Conservation (phyloP, 2,888 invertebrate species). For the Tethea ocularis region DNA sequence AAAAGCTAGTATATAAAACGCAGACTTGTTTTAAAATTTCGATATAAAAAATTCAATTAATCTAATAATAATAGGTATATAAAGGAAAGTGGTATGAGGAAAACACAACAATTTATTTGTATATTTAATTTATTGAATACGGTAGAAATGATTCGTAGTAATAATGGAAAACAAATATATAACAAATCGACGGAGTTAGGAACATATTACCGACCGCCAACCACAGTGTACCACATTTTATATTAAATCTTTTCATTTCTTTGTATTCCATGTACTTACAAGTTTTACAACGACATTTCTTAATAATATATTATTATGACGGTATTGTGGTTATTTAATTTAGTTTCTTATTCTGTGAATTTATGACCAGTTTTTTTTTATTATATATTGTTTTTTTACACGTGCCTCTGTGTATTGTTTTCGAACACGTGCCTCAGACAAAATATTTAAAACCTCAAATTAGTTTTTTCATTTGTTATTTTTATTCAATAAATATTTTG, state of each 20-base stretch:
- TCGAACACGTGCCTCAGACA: no score
- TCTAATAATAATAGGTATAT: neutral
- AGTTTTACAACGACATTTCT: neutral
- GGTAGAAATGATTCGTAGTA: slow-evolving; percentile 83
- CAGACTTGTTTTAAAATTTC: no score
- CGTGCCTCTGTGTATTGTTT: no score
- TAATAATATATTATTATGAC: neutral
- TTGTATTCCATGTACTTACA: neutral
- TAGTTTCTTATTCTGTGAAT: no score
- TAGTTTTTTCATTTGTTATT: no score
- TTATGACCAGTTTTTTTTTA: no score
- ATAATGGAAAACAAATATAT: slow-evolving; percentile 79
- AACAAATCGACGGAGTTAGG: slow-evolving; percentile 81
- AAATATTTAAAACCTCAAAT: no score
- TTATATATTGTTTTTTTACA: no score
- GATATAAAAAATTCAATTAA: no score
- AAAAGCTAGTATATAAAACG: no score
- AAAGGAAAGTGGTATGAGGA: slow-evolving; percentile 16
- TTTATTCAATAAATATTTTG: no score
- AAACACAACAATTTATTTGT: slow-evolving; percentile 59
- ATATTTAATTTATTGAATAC: slow-evolving; percentile 84
- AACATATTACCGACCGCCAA: slow-evolving; percentile 77
- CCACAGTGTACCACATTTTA: slow-evolving; percentile 45
- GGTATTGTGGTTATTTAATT: neutral
- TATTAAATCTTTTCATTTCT: neutral